phyloP scores from a whole-genome alignment of 2,797 vertebrate genomes.

The Zonotrichia albicollis region DNA sequence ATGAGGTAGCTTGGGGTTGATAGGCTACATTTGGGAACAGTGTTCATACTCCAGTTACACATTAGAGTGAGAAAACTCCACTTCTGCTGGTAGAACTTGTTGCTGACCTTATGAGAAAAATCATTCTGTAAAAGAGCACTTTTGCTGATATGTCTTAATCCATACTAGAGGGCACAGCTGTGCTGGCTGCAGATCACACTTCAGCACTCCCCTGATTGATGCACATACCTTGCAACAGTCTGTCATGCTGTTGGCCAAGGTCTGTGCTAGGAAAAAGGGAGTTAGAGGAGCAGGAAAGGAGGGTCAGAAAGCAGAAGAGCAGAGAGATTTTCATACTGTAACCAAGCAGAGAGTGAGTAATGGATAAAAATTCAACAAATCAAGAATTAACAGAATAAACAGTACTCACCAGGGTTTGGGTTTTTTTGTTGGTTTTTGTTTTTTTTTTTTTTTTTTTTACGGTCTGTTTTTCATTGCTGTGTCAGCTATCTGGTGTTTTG shows the following conservation, averaged over 20 bases:
- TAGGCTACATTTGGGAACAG: background rate
- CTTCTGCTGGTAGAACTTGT: background rate
- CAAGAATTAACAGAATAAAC: conserved; percentile 33
- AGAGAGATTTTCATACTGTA: background rate
- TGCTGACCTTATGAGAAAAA: background rate
- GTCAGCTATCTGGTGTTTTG: background rate
- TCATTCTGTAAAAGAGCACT: background rate
- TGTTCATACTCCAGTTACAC: background rate
- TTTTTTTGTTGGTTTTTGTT: too few relatives aligned
- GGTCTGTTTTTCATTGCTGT: background rate
- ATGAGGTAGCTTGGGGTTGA: background rate
- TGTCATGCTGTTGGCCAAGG: background rate
- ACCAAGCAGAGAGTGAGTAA: background rate
- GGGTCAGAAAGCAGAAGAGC: background rate
- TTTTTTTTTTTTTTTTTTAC: background rate
- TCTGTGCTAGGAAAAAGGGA: background rate
- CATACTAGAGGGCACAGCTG: conserved; percentile 5
- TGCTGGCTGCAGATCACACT: conserved; percentile 36
- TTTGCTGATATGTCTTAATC: conserved; percentile 51
- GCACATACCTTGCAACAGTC: background rate
- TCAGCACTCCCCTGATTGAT: conserved; percentile 47
- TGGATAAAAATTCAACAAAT: background rate
- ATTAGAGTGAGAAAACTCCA: background rate
- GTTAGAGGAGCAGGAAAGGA: background rate
- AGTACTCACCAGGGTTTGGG: background rate